Evolutionary conservation across 2,797 vertebrate species (phyloP).

Genomic region (Distichodus sexfasciatus): DNA sequence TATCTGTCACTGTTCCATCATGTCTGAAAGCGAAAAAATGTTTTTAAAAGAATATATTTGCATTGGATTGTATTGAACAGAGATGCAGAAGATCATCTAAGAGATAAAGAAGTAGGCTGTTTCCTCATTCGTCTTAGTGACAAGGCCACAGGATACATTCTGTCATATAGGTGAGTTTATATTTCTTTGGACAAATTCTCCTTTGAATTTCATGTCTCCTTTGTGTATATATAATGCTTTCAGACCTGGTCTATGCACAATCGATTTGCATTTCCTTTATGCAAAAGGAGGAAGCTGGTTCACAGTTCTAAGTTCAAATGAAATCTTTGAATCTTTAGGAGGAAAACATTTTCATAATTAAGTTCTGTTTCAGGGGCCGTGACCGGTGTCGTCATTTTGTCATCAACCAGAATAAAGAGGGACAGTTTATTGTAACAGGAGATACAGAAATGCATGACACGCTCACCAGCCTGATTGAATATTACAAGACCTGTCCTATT

Average conservation of each 20-base stretch:
- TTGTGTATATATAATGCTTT: not conserved
- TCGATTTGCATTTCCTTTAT: constrained; percentile 37
- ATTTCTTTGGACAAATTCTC: not conserved
- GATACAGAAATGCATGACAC: constrained; percentile 69
- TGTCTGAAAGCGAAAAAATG: not conserved
- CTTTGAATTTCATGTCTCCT: not conserved
- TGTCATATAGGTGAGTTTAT: constrained; percentile 83
- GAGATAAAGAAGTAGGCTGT: constrained; percentile 74
- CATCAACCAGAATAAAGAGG: constrained; percentile 73
- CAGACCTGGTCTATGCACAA: not conserved
- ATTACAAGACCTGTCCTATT: constrained; percentile 75
- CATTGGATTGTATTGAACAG: constrained; percentile 60
- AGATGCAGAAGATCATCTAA: constrained; percentile 79
- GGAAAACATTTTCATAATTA: not conserved
- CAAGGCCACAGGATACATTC: constrained; percentile 81
- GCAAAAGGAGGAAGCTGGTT: not conserved
- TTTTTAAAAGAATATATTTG: not conserved
- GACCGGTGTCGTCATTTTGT: constrained; percentile 86
- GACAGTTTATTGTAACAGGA: constrained; percentile 76
- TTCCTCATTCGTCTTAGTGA: constrained; percentile 87
- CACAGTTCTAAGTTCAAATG: not conserved
- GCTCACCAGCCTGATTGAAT: constrained; percentile 71
- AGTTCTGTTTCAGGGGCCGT: constrained; percentile 74
- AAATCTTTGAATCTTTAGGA: not conserved
- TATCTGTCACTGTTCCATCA: no score